phyloP scores from a whole-genome alignment of 2,888 invertebrate species.

The Dryobota labecula region DNA sequence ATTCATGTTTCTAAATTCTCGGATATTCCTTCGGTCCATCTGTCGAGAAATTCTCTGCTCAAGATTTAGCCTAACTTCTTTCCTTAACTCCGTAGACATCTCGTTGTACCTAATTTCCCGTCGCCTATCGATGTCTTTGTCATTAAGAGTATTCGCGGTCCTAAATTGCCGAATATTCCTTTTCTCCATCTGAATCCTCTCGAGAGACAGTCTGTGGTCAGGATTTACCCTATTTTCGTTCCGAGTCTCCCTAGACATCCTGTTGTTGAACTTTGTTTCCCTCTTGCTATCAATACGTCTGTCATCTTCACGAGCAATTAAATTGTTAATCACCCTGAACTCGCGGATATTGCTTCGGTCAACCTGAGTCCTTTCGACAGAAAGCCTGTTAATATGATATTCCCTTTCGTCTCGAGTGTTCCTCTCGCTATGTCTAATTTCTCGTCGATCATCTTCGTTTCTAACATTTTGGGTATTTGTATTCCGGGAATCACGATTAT shows the following conservation, averaged over 20 bases:
- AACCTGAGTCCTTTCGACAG: neutral
- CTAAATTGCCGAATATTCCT: constrained; percentile 36
- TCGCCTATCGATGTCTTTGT: constrained; percentile 9
- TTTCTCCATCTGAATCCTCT: constrained; percentile 11
- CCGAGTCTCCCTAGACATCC: constrained; percentile 19
- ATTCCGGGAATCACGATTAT: constrained; percentile 21
- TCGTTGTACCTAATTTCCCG: constrained; percentile 18
- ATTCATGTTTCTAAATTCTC: constrained; percentile 25
- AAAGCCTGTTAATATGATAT: constrained; percentile 17
- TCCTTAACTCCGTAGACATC: neutral
- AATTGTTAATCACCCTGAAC: constrained; percentile 18
- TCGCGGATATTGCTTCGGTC: constrained; percentile 11
- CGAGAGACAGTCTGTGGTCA: neutral
- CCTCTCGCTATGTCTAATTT: constrained; percentile 11
- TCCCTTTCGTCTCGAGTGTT: constrained; percentile 15
- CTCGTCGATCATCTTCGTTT: constrained; percentile 10
- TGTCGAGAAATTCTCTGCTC: constrained; percentile 15
- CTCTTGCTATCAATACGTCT: constrained; percentile 17
- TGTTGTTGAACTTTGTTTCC: constrained; percentile 6
- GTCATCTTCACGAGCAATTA: constrained; percentile 1
- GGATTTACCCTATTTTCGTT: constrained; percentile 1
- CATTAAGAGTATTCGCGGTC: constrained; percentile 17
- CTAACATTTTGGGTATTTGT: neutral
- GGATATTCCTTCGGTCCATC: constrained; percentile 16
- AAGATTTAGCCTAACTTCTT: constrained; percentile 14